These are phyloP conservation scores for Sylvicapra grimmia DNA, from an alignment of 2,113 vertebrate genomes.

Conservation along the genomic window DNA sequence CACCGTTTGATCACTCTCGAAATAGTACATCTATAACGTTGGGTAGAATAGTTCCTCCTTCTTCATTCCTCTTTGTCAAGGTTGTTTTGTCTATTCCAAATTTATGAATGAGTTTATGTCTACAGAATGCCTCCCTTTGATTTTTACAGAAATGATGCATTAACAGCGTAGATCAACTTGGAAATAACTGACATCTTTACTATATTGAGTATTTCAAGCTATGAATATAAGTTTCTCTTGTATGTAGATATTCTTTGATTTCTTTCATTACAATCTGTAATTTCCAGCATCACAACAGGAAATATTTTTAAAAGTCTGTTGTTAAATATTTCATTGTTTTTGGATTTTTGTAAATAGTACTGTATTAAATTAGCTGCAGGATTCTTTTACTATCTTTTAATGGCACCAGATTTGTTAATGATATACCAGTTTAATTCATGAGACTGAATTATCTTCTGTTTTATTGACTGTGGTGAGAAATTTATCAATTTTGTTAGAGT, in stretches of 20 bases:
- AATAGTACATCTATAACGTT: background rate
- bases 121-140: background rate
- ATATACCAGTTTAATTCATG: background rate
- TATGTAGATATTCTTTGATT: background rate
- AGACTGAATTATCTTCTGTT: background rate
- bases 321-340: background rate
- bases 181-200: background rate
- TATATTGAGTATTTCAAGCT: background rate
- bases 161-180: background rate
- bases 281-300: background rate
- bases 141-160: background rate
- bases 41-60: background rate
- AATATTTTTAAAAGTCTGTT: background rate
- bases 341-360: background rate
- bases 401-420: background rate
- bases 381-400: background rate
- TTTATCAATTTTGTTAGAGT: background rate
- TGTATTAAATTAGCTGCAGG: background rate
- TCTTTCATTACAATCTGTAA: background rate
- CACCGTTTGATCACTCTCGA: background rate
- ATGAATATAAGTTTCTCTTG: background rate
- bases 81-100: background rate
- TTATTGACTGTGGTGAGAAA: background rate
- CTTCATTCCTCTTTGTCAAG: background rate
- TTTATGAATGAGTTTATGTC: background rate